These are phyloP conservation scores for Sycophaga agraensis DNA, from an alignment of 1,140 invertebrate genomes.

Conservation along the genomic window DNA sequence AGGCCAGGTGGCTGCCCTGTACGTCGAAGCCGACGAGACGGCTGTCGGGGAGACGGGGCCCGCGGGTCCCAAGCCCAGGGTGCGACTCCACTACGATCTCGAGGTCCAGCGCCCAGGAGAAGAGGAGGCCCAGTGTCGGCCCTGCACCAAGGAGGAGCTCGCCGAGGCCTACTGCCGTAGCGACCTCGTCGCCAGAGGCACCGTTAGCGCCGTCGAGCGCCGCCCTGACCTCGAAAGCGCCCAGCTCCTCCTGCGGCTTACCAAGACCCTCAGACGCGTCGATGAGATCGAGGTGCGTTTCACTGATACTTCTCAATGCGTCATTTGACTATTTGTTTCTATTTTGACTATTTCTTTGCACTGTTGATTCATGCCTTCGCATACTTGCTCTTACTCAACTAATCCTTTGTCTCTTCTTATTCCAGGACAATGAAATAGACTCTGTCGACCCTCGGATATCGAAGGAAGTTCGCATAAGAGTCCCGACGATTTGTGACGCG, in stretches of 20 bases:
- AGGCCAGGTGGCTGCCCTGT: conserved; percentile 69
- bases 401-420: conserved; percentile 3
- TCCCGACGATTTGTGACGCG: conserved; percentile 70
- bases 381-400: neutral
- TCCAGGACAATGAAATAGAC: conserved; percentile 49
- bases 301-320: neutral
- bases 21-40: conserved; percentile 65
- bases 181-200: conserved; percentile 73
- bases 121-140: conserved; percentile 68
- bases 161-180: conserved; percentile 77
- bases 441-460: conserved; percentile 39
- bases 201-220: conserved; percentile 67
- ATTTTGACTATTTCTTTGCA: neutral
- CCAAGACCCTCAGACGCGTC: conserved; percentile 65
- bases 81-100: conserved; percentile 59
- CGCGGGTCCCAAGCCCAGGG: conserved; percentile 8
- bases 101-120: conserved; percentile 58
- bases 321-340: neutral
- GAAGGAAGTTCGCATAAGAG: conserved; percentile 55
- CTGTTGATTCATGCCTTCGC: neutral
- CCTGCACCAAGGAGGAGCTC: conserved; percentile 73
- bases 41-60: conserved; percentile 42
- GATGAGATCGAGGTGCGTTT: conserved; percentile 49
- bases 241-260: conserved; percentile 68
- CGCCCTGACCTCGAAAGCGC: conserved; percentile 65